phyloP scores from a whole-genome alignment of 2,113 vertebrate genomes.

The Aviceda subcristata region DNA sequence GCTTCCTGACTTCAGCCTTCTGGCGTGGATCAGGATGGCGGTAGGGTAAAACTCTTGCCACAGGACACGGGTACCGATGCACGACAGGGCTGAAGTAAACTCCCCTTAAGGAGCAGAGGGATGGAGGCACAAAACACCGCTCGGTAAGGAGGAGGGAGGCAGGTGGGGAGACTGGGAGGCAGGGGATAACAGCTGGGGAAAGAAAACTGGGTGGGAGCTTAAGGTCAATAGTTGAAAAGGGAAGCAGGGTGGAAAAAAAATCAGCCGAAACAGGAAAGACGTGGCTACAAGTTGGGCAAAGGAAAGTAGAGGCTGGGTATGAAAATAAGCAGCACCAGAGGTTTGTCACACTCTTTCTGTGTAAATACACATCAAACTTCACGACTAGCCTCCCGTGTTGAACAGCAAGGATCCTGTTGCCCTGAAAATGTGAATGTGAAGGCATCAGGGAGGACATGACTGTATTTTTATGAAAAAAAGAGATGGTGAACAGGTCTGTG shows the following conservation, averaged over 20 bases:
- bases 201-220: neutral
- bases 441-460: neutral
- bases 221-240: neutral
- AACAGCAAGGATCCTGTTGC: neutral
- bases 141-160: neutral
- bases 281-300: neutral
- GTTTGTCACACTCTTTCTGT: neutral
- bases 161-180: neutral
- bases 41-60: neutral
- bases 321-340: neutral
- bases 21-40: neutral
- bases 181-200: neutral
- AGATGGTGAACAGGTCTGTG: neutral
- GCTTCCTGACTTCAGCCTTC: neutral
- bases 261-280: neutral
- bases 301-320: neutral
- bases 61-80: accelerated
- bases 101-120: neutral
- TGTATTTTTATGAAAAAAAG: neutral
- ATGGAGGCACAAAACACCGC: neutral
- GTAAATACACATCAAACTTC: neutral
- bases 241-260: neutral
- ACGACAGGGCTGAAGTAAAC: neutral
- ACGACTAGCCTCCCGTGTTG: neutral
- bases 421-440: neutral